Base-by-base conservation (phyloP, 1,140 invertebrate genomes). In the Protaetia brevitarsis region DNA sequence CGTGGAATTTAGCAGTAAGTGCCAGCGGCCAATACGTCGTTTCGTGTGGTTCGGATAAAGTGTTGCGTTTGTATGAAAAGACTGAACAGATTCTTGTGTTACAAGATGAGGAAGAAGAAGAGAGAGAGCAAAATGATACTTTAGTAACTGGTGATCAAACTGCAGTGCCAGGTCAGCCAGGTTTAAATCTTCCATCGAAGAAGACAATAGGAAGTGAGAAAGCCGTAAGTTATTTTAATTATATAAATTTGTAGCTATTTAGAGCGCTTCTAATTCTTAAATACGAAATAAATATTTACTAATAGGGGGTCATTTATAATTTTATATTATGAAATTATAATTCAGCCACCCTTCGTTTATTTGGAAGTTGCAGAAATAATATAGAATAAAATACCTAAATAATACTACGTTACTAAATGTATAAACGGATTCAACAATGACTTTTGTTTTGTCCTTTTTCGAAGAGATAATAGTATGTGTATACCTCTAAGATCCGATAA, bases 201-300 rank as follows among this genome's bases (percentile, higher is more conserved):
- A 96, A 95, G 82, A 97, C 95, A 0, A 85, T 94, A 11, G 92
- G 93, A 56, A 94, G 93, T 68, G 92, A 98, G 78, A 93, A 90
- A 85, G 92, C 94, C 62, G 95, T 97, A 77, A 86, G 88, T 36
- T 36, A n/a, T n/a, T n/a, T n/a, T n/a, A n/a, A n/a, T n/a, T n/a
- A n/a, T 36, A 36, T 2, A 36, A 51, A n/a, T 51, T 51, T 51
- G 21, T 51, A n/a, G n/a, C n/a, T n/a, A n/a, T n/a, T n/a, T n/a
- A n/a, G n/a, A n/a, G n/a, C n/a, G n/a, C n/a, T n/a, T n/a, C n/a
- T n/a, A n/a, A n/a, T n/a, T n/a, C n/a, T n/a, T n/a, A n/a, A n/a
- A n/a, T n/a, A n/a, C n/a, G n/a, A n/a, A n/a, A n/a, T n/a, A n/a
- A 34, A 5, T 34, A 11, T 34, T 1, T 34, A 5, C 31, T 34